Percentiles rank a stretch among this genome's conserved stretches.
Evolutionary conservation across 2,888 invertebrate species (phyloP).

Genomic region (Watsonalla binaria): DNA sequence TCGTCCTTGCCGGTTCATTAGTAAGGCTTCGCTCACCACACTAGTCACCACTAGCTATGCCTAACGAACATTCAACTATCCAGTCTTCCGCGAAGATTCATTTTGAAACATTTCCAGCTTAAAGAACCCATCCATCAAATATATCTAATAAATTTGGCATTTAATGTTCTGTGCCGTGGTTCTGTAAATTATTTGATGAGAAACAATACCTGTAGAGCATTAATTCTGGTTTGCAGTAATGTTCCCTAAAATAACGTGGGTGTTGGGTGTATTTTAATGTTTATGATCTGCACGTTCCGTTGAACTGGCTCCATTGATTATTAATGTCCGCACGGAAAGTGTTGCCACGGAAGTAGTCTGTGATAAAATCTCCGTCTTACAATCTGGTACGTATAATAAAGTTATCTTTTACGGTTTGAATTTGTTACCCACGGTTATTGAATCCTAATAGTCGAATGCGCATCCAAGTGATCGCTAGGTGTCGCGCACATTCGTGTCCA

Average conservation of each 20-base stretch:
- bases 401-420: too few relatives aligned
- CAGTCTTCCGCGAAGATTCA: too few relatives aligned
- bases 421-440: too few relatives aligned
- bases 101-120: too few relatives aligned
- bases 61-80: not conserved
- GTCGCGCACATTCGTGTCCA: not conserved
- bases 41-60: constrained; percentile 25
- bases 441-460: not conserved
- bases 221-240: not conserved
- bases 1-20: constrained; percentile 44
- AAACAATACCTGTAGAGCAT: not conserved
- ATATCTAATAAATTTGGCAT: too few relatives aligned
- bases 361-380: too few relatives aligned
- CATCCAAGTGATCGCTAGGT: not conserved
- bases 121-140: too few relatives aligned
- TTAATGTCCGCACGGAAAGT: too few relatives aligned
- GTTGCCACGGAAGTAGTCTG: too few relatives aligned
- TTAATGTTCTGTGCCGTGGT: too few relatives aligned
- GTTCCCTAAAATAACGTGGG: not conserved
- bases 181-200: not conserved
- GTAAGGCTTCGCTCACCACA: constrained; percentile 33
- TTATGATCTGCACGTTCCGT: not conserved
- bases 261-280: not conserved
- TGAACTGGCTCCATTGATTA: not conserved
- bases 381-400: too few relatives aligned